Conservation (phyloP, 2,797 vertebrate genomes). For the Spatula clypeata region DNA sequence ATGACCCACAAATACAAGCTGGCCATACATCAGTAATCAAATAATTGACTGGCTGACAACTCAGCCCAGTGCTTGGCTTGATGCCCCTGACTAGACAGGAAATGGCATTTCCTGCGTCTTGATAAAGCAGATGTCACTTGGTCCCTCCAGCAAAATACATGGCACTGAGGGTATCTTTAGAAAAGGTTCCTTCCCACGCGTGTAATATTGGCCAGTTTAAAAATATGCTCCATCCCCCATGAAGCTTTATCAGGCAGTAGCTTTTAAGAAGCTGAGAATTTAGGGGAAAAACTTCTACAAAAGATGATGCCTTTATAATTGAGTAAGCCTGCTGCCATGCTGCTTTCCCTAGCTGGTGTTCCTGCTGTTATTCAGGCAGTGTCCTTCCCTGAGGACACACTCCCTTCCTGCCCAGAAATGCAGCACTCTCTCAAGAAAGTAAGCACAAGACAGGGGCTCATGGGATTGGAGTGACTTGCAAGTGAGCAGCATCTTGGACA, state of each 20-base stretch:
- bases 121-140: constrained; percentile 55
- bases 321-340: background rate
- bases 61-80: constrained; percentile 46
- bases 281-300: background rate
- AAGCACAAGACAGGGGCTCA: rapidly evolving
- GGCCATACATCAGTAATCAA: constrained; percentile 48
- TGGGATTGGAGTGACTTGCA: background rate
- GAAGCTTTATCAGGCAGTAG: background rate
- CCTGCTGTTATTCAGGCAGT: background rate
- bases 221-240: background rate
- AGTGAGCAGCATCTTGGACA: background rate
- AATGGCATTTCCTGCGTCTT: constrained; percentile 35
- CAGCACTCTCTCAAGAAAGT: background rate
- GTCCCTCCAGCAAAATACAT: constrained; percentile 40
- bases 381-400: background rate
- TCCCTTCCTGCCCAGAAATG: background rate
- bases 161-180: background rate
- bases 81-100: constrained; percentile 35
- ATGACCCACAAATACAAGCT: constrained; percentile 15
- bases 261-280: background rate
- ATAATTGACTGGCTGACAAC: constrained; percentile 41
- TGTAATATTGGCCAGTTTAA: background rate
- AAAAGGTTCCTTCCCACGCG: background rate
- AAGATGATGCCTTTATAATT: background rate
- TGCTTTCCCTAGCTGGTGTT: background rate